Base-by-base conservation (phyloP, 2,797 vertebrate species). In the Sciaenops ocellatus region DNA sequence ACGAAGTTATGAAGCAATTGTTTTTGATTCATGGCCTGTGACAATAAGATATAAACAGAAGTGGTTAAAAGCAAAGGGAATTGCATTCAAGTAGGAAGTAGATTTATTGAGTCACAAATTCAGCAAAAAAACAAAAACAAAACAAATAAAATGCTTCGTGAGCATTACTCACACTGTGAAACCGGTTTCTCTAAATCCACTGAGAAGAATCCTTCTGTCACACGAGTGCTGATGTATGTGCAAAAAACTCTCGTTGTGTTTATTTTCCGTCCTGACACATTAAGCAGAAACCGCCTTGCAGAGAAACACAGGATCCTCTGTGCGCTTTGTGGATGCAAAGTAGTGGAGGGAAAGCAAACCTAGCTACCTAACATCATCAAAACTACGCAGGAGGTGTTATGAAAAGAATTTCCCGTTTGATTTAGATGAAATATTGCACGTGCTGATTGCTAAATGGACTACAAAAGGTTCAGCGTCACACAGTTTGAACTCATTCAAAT, bases 1-100 rank as follows among this genome's bases (percentile, higher is more conserved):
- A 78, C 79, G 20, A 84, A 89, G 82, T 90, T 85, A 80, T 60
- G 42, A 73, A 74, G 83, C 84, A 65, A 77, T 88, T 84, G 81
- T 69, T 82, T 90, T 75, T 83, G 82, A 88, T 87, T 87, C 72
- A 89, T 46, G 73, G 47, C 30, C 30, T 18, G 61, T 71, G 77
- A 89, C 79, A 60, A 59, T 51, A 54, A 86, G 62, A 80, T 26
- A 66, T 66, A 88, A 89, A 83, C 61, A 87, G 60, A 66, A 79
- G 38, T n/a, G 68, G 76, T 79, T 79, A 69, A 80, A 85, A 74
- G 55, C 69, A 73, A 57, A 66, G 66, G 74, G 51, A 67, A 34
- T 13, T 59, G 1, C 50, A 62, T 69, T 78, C 50, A 22, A 72
- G 38, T 72, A 73, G 84, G 82, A 78, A 55, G 38, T 42, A 67